Evolutionary conservation across 2,113 vertebrate genomes (phyloP).

Genomic region (Cyprinus carpio): DNA sequence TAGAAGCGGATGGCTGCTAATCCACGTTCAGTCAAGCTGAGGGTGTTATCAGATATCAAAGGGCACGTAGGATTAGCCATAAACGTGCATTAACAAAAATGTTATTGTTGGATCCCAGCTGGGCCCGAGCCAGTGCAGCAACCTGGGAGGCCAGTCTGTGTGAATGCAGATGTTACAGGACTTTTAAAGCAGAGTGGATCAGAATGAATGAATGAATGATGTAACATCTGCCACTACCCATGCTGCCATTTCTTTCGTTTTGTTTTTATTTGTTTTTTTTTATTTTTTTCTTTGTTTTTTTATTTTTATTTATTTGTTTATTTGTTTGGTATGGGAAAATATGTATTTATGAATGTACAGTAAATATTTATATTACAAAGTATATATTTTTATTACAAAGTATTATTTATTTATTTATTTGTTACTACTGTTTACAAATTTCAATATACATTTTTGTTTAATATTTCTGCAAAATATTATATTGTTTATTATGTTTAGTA

Average conservation of each 20-base stretch:
- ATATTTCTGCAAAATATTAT: neutral
- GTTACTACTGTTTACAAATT: neutral
- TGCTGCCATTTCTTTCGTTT: neutral
- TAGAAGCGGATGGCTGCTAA: conserved; percentile 52
- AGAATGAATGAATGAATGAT: neutral
- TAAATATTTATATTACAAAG: neutral
- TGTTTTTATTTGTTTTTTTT: neutral
- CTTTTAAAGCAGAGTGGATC: neutral
- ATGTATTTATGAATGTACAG: neutral
- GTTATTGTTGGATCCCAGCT: conserved; percentile 29
- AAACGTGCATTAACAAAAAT: conserved; percentile 56
- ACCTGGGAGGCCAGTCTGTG: neutral
- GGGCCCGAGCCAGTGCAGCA: conserved; percentile 37
- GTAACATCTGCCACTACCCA: neutral
- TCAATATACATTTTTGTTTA: neutral
- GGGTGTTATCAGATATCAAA: conserved; percentile 60
- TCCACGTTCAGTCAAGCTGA: conserved; percentile 53
- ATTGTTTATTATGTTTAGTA: neutral
- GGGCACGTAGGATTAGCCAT: conserved; percentile 54
- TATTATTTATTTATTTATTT: neutral
- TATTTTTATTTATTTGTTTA: too few relatives aligned
- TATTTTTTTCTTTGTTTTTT: too few relatives aligned
- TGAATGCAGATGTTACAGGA: neutral
- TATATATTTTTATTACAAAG: too few relatives aligned
- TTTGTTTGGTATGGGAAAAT: too few relatives aligned